A percentile compares a stretch with the other conserved stretches of the same genome.
Evolutionary conservation across 1,140 invertebrate genomes (phyloP).

Genomic region (Pseudomyrmex pallidus): DNA sequence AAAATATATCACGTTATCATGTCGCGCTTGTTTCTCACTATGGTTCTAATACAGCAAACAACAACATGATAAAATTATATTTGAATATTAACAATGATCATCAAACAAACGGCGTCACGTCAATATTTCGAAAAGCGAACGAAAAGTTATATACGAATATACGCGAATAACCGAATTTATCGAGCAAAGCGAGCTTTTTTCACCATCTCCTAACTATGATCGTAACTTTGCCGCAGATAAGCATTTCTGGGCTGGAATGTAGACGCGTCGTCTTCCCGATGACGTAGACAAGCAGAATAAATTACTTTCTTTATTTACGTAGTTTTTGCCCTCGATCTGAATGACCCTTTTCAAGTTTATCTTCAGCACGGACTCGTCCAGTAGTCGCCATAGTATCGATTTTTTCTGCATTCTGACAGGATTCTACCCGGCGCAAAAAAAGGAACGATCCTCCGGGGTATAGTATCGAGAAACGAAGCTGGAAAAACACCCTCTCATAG

Average conservation of each 20-base stretch:
- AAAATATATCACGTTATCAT: not conserved
- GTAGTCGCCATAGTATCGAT: constrained; percentile 37
- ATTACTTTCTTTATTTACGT: constrained; percentile 53
- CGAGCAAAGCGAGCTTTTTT: not conserved
- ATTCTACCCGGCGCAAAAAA: constrained; percentile 17
- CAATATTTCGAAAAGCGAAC: not conserved
- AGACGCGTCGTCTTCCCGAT: constrained; percentile 29
- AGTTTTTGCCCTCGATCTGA: constrained; percentile 27
- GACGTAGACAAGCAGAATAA: constrained; percentile 59
- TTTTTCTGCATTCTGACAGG: constrained; percentile 41
- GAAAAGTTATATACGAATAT: not conserved
- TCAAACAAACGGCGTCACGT: not conserved
- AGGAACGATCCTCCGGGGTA: not conserved
- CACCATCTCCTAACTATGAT: constrained; percentile 33
- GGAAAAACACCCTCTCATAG: constrained; percentile 9
- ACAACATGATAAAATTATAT: too few species aligned
- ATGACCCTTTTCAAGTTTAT: constrained; percentile 46
- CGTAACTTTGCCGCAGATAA: constrained; percentile 61
- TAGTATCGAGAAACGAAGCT: constrained; percentile 40
- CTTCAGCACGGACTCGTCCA: constrained; percentile 40
- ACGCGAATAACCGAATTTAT: constrained; percentile 18
- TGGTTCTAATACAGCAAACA: not conserved
- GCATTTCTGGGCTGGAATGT: constrained; percentile 6
- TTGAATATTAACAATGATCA: not conserved
- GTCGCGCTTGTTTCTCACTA: not conserved